Conservation (phyloP, 2,113 vertebrate genomes). For the Phylloscopus trochilus region DNA sequence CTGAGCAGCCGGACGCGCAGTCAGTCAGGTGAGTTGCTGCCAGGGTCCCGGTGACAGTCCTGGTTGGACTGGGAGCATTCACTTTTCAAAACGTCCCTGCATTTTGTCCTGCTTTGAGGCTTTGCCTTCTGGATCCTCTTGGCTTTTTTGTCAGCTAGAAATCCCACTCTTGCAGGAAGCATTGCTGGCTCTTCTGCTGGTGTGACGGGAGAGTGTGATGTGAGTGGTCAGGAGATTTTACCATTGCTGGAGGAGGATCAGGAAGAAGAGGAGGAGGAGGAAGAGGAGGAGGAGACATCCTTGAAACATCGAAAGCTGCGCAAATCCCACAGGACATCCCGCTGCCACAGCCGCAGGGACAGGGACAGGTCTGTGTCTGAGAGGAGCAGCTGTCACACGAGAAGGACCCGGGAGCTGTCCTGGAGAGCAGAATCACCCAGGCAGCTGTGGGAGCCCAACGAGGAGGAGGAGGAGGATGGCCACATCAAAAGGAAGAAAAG, state of each 20-base stretch:
- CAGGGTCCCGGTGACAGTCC: fast-evolving
- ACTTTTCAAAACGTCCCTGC: fast-evolving
- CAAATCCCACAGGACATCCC: slow-evolving; percentile 69
- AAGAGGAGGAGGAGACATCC: slow-evolving; percentile 39
- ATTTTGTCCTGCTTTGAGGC: not conserved
- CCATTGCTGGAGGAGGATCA: slow-evolving; percentile 66
- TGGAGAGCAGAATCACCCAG: slow-evolving; percentile 74
- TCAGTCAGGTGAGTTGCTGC: slow-evolving; percentile 75
- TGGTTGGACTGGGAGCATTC: not conserved
- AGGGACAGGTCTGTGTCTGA: slow-evolving; percentile 67
- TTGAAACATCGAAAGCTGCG: slow-evolving; percentile 72
- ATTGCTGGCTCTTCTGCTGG: slow-evolving; percentile 68
- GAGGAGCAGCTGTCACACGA: slow-evolving; percentile 69
- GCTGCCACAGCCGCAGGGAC: slow-evolving; percentile 65
- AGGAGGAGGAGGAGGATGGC: slow-evolving; percentile 71
- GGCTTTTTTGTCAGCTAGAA: not conserved
- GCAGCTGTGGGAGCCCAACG: slow-evolving; percentile 72
- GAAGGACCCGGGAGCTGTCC: slow-evolving; percentile 71
- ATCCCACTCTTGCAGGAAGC: slow-evolving; percentile 56
- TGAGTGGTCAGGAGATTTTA: slow-evolving; percentile 63
- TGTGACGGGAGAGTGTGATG: slow-evolving; percentile 58
- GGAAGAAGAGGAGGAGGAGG: slow-evolving; percentile 50
- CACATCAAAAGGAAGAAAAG: slow-evolving; percentile 84
- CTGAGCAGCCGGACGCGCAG: slow-evolving; percentile 81
- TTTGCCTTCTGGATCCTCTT: not conserved